Conservation (phyloP, 2,888 invertebrate genomes). For the Molanna angustata region DNA sequence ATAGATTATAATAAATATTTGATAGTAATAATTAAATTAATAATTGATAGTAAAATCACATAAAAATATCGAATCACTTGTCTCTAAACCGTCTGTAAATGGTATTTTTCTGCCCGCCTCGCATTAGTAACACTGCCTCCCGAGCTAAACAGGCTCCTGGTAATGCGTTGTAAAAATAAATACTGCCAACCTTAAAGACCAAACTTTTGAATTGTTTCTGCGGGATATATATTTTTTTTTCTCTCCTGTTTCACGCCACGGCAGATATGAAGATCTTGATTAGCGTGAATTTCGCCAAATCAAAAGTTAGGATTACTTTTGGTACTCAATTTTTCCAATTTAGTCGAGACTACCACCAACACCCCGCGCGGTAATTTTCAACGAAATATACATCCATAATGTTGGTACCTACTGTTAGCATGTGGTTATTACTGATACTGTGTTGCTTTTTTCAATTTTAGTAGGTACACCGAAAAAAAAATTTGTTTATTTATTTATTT, state of each 20-base stretch:
- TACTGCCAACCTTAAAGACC: constrained; percentile 14
- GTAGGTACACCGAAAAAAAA: no score
- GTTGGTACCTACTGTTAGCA: no score
- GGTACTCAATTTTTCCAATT: background rate
- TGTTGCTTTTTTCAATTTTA: no score
- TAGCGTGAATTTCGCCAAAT: constrained; percentile 10
- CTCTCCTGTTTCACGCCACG: background rate
- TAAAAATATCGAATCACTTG: no score
- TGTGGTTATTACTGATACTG: no score
- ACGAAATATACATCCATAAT: no score
- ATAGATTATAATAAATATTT: no score
- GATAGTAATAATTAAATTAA: no score
- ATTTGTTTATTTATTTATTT: no score
- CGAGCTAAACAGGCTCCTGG: constrained; percentile 9
- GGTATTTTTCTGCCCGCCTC: background rate
- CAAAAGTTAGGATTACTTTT: constrained; percentile 8
- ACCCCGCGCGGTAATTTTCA: background rate
- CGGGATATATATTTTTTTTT: constrained; percentile 2
- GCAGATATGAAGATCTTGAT: constrained; percentile 4
- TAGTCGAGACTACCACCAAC: no score
- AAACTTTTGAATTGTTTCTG: constrained; percentile 14
- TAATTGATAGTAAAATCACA: no score
- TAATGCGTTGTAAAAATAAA: constrained; percentile 21
- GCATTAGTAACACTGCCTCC: background rate
- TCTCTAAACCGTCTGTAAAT: background rate